Base-by-base conservation (phyloP, 2,113 vertebrate genomes). In the Anseranas semipalmata region DNA sequence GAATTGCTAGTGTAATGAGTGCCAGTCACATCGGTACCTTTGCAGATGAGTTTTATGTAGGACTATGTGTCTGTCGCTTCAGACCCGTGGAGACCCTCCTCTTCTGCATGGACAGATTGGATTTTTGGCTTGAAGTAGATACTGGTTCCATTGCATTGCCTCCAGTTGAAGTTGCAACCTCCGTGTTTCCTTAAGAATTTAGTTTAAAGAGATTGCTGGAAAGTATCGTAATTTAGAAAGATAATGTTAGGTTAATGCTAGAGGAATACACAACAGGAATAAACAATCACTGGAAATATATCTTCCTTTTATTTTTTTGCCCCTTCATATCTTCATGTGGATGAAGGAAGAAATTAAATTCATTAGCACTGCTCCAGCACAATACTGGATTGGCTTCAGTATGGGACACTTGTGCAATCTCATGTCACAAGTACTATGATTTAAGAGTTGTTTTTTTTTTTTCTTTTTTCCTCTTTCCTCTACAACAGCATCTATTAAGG, bases 291-390 rank as follows among this genome's bases (percentile, higher is more conserved):
- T 85, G 19, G 46, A 65, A 92, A 83, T 84, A 39, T 2, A 43
- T 28, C n/a, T 79, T 3, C 1, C n/a, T 18, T 72, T 56, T 74
- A 70, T 41, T 50, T 77, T 11, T 43, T 30, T 37, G 27, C 18
- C 27, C 9, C 10, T 83, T 91, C 9, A 53, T 59, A 60, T 46
- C 73, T 95, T 92, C 33, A 41, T 85, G 73, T 86, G 46, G 37
- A 76, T 84, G 73, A 87, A 81, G 43, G 58, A 89, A 84, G 75
- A 89, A 83, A 95, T 74, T 71, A 83, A 85, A 79, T 78, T 89
- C 24, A 87, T 78, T 92, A 95, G 53, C 62, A 82, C 90, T 50
- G 86, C 76, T 82, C 62, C 55, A 93, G 28, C 92, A 66, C 50
- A 43, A 37, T 73, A 89, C 62, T 79, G 87, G 94, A 93, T 92